Evolutionary conservation across 2,888 invertebrate species (phyloP), one percentile per base, ranked within the genome.

Genomic region (Alcis repandata): DNA sequence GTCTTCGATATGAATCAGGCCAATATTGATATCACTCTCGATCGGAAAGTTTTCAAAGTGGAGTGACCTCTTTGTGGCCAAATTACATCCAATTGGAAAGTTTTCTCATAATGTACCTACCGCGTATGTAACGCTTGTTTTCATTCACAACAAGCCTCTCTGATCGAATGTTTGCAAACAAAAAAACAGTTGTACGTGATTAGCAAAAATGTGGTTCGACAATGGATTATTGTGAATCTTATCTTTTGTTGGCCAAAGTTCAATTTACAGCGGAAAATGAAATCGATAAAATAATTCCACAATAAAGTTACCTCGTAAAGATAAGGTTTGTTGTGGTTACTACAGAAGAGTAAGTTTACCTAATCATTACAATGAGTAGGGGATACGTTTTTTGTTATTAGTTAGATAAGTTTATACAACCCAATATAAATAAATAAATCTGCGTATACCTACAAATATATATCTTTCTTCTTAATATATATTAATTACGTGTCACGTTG

Each of bases 281-380:
- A 9, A 20, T 59, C 53, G 11, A 46, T n/a, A 11, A 51, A 57
- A 63, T 45, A 27, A 57, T 63, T 63, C 45, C 57, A 45, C 43
- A 27, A 32, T 45, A 41, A 17, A 32, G 13, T 40, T 46, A 48
- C 46, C 13, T 46, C 36, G 33, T n/a, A 36, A 19, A 20, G 56
- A 56, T 56, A 56, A 56, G 33, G 19, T 45, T 20, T 38, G 48
- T 40, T 48, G 4, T 48, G 20, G 15, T n/a, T 17, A 56, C 32
- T 56, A 20, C n/a, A 2, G 2, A 0, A 32, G 27, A 4, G 27
- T 27, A 27, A 27, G 27, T 9, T 27, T 46, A 27, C 27, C 22
- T 46, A 41, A 9, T 17, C 17, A 9, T 8, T 17, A 33, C 9
- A 22, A 15, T 41, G 17, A 56, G 19, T 51, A 43, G 15, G 15